A percentile compares a stretch with the other conserved stretches of the same genome.
phyloP scores from a whole-genome alignment of 2,888 invertebrate genomes.

The Hydrotaea cyrtoneurina region DNA sequence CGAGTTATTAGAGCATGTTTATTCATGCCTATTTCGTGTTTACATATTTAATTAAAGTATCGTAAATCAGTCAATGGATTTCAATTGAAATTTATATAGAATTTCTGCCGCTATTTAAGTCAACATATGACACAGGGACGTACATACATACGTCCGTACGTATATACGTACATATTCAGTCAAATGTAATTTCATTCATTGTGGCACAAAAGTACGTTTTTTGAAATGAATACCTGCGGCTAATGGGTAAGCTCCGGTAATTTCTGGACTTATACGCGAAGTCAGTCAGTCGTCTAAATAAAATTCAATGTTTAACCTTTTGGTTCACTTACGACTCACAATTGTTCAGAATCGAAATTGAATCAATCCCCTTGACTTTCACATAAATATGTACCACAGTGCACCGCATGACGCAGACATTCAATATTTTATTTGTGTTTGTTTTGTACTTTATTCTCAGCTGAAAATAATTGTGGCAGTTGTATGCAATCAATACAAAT shows the following conservation, averaged over 20 bases:
- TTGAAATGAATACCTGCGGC: too few species aligned
- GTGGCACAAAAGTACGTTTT: too few species aligned
- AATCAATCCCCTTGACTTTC: too few species aligned
- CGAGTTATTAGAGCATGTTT: neutral
- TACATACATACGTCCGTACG: neutral
- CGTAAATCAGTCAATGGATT: neutral
- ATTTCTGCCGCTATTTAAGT: neutral
- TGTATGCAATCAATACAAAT: neutral
- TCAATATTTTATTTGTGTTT: neutral
- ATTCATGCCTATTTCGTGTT: neutral
- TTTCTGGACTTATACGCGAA: too few species aligned
- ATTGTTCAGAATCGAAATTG: too few species aligned
- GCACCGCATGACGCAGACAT: too few species aligned
- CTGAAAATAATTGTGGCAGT: slow-evolving; percentile 9
- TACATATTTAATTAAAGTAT: neutral
- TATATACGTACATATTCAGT: neutral
- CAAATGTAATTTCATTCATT: too few species aligned
- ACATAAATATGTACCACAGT: too few species aligned
- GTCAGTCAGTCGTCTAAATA: too few species aligned
- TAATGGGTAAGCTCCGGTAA: too few species aligned
- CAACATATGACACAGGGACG: neutral
- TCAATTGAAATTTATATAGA: neutral
- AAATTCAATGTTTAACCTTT: too few species aligned
- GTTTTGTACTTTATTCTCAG: neutral
- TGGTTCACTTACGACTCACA: too few species aligned